Conservation (phyloP, 1,140 invertebrate genomes). For the Mya arenaria region DNA sequence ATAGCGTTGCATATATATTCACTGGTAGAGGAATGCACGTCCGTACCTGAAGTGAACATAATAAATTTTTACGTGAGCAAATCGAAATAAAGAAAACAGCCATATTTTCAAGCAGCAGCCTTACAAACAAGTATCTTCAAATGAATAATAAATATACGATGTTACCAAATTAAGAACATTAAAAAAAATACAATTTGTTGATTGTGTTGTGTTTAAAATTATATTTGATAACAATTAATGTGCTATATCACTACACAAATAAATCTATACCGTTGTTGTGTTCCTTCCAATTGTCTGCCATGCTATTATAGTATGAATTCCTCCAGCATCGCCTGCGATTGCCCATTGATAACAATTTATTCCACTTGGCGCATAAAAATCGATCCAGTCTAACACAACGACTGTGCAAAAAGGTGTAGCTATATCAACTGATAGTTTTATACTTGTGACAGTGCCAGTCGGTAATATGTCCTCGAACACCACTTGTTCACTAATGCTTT, state of each 20-base stretch:
- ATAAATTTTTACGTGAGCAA: not conserved
- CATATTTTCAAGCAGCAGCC: not conserved
- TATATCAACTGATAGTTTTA: not conserved
- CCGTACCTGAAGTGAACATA: not conserved
- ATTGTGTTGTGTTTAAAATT: too few species aligned
- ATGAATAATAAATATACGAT: too few species aligned
- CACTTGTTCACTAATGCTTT: too few species aligned
- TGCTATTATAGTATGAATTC: not conserved
- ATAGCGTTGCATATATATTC: not conserved
- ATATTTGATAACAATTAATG: too few species aligned
- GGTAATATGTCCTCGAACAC: too few species aligned
- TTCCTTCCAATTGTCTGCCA: not conserved
- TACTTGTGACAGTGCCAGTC: not conserved
- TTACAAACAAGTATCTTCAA: too few species aligned
- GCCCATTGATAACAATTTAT: conserved; percentile 2
- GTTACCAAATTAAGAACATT: too few species aligned
- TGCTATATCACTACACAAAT: too few species aligned
- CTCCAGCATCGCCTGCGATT: not conserved
- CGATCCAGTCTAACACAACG: not conserved
- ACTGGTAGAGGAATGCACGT: not conserved
- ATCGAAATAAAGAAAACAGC: not conserved
- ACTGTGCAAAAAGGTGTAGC: not conserved
- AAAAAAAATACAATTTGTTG: too few species aligned
- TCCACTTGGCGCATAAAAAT: not conserved
- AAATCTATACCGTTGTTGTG: not conserved